Evolutionary conservation across 2,888 invertebrate species (phyloP).

Genomic region (Nipponacmea schrenckii): DNA sequence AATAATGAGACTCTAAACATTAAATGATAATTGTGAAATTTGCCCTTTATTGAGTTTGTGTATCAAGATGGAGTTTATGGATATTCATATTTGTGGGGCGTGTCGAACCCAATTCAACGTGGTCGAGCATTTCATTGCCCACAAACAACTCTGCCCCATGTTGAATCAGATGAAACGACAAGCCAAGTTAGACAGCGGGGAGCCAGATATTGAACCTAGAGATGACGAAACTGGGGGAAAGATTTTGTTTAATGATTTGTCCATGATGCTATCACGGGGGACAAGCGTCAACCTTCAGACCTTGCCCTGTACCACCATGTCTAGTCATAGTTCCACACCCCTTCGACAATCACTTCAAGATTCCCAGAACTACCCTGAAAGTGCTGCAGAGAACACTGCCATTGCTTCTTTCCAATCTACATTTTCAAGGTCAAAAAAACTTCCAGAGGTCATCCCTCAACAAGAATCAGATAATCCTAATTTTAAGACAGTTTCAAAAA

Average conservation of each 20-base stretch:
- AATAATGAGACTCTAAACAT: no score
- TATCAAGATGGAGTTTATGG: constrained; percentile 26
- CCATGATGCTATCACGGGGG: background rate
- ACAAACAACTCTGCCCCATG: constrained; percentile 48
- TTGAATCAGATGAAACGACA: background rate
- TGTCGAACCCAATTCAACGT: constrained; percentile 53
- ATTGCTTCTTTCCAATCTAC: no score
- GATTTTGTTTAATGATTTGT: background rate
- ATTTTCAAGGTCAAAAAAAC: no score
- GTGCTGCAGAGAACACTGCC: no score
- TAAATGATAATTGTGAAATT: no score
- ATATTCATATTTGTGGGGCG: constrained; percentile 58
- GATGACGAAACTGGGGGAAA: background rate
- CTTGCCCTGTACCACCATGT: background rate
- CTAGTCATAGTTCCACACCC: no score
- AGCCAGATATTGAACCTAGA: background rate
- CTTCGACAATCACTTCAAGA: no score
- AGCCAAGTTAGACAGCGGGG: background rate
- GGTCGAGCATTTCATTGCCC: constrained; percentile 48
- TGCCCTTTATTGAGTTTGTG: no score
- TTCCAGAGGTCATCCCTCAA: no score
- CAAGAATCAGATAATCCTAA: no score
- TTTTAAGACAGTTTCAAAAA: no score
- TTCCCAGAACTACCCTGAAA: no score
- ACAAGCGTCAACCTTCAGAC: background rate